Evolutionary conservation across 1,140 invertebrate species (phyloP), one percentile per base, ranked within the genome.

Genomic region (Leptopilina clavipes): DNA sequence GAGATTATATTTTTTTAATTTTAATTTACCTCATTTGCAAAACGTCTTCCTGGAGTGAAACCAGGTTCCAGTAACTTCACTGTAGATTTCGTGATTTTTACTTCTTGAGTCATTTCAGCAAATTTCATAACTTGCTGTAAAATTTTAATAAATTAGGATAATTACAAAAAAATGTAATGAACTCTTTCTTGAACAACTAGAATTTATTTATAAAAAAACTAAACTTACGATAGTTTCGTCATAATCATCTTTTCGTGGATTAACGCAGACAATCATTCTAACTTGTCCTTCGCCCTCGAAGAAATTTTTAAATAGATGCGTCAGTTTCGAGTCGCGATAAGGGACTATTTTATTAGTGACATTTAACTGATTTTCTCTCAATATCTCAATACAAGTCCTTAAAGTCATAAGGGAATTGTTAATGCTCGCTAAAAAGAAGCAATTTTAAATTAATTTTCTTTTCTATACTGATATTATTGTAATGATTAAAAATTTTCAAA

Each of bases 251-350:
- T 93, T 91, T 71, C 94, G 93, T 0, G 98, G 98, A 92, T 99
- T 99, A 10, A 98, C 93, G 90, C 99, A 99, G 6, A 99, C 95
- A 71, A 99, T 94, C 98, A 99, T 99, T 76, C 95, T 91, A 0
- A 99, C 97, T 84, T 95, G 95, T 12, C 98, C 98, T 86, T 98
- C 96, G 0, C 98, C 98, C 89, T 99, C 98, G 90, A 99, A 99
- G 89, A 96, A 99, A 86, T 96, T 98, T 89, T 99, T 99, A 86
- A 99, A 99, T 54, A 99, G 92, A 90, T 98, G 96, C 3, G 98
- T 99, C 1, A 99, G 92, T 86, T 98, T 97, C 0, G 96, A 97
- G 85, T 99, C 98, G 22, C 98, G 90, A 90, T 99, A 99, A 0
- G 98, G 98, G 1, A 99, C 96, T 86, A 96, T 94, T 85, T 92